A percentile compares a stretch with the other conserved stretches of the same genome.
phyloP scores from a whole-genome alignment of 2,113 vertebrate species.

The Pteronura brasiliensis region DNA sequence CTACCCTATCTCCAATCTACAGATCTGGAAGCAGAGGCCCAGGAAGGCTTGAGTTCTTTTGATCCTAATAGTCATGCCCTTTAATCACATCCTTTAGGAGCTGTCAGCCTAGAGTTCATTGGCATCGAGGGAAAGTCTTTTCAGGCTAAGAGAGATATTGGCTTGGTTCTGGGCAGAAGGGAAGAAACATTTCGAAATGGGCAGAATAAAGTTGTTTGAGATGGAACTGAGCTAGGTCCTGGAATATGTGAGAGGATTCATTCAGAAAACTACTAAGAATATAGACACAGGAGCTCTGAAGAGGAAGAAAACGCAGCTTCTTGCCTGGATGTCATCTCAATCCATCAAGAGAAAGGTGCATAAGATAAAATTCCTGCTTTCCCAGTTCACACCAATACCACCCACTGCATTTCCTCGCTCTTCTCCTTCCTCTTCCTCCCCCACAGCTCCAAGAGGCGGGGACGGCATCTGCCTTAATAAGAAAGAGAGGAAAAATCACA shows the following conservation, averaged over 20 bases:
- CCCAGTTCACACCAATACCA: background rate
- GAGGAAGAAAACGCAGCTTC: background rate
- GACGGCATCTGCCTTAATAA: background rate
- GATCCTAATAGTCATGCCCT: background rate
- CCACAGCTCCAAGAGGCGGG: background rate
- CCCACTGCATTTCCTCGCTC: background rate
- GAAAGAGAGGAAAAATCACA: background rate
- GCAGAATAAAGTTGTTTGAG: background rate
- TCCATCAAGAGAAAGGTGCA: background rate
- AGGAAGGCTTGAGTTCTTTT: background rate
- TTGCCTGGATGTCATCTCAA: background rate
- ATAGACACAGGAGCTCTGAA: background rate
- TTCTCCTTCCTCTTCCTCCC: background rate
- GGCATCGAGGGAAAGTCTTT: background rate
- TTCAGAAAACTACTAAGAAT: background rate
- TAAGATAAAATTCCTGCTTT: background rate
- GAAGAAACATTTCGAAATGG: background rate
- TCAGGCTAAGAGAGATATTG: background rate
- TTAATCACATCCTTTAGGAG: background rate
- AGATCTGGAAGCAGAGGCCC: background rate
- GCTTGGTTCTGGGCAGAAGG: background rate
- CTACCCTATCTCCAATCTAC: background rate
- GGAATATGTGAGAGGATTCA: background rate
- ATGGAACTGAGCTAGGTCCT: background rate
- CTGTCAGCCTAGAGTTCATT: background rate